These are phyloP conservation scores for Terrapene triunguis DNA, from an alignment of 2,113 vertebrate genomes.

Conservation along the genomic window DNA sequence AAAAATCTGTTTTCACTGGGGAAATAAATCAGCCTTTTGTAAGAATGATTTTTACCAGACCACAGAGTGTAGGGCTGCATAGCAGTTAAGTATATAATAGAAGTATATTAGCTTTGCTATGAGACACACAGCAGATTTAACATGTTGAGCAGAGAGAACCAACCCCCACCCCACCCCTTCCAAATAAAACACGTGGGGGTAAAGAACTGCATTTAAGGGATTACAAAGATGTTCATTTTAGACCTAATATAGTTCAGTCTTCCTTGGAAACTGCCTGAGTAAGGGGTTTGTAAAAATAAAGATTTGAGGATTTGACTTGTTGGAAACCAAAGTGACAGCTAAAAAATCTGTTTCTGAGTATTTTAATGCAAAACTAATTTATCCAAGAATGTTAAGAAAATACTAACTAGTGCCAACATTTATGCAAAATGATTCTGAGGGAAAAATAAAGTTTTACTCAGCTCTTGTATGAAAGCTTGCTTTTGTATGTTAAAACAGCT, in stretches of 20 bases:
- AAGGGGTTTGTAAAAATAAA: constrained; percentile 38
- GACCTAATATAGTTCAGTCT: neutral
- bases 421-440: neutral
- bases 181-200: neutral
- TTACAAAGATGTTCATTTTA: neutral
- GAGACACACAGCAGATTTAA: neutral
- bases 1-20: neutral
- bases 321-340: constrained; percentile 11
- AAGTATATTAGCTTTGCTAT: neutral
- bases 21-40: neutral
- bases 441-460: neutral
- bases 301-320: constrained; percentile 13
- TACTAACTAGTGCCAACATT: neutral
- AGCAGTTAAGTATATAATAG: neutral
- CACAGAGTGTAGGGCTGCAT: neutral
- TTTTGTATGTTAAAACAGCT: neutral
- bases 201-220: neutral
- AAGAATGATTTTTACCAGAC: neutral
- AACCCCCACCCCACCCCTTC: no score
- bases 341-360: neutral
- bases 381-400: neutral
- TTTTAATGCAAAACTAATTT: neutral
- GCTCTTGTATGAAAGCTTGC: neutral
- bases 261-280: neutral
- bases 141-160: neutral